Evolutionary conservation across 1,140 invertebrate genomes (phyloP).

Genomic region (Eurosta solidaginis): DNA sequence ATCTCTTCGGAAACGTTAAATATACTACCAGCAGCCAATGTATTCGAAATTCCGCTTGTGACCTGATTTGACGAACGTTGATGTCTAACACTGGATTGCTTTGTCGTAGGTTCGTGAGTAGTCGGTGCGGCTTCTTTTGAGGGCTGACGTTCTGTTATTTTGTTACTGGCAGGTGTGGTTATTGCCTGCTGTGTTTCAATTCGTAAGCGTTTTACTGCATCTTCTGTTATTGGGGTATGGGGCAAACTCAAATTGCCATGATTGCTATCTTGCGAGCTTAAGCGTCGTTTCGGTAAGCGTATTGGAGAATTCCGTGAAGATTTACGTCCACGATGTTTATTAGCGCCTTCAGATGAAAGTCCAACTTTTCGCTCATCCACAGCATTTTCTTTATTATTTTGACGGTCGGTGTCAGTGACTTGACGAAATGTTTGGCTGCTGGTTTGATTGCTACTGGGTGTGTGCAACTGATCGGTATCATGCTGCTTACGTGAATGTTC

Average conservation of each 20-base stretch:
- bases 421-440: too few relatives aligned
- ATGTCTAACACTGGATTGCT: conserved; percentile 10
- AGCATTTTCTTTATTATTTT: conserved; percentile 56
- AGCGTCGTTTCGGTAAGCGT: conserved; percentile 71
- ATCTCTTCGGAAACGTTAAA: not conserved
- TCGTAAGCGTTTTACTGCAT: conserved; percentile 75
- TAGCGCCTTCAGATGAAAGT: conserved; percentile 2
- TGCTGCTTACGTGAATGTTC: conserved; percentile 32
- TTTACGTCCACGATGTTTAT: conserved; percentile 48
- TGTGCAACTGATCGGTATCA: not conserved
- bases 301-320: conserved; percentile 65
- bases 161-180: conserved; percentile 51
- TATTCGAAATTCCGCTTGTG: not conserved
- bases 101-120: not conserved
- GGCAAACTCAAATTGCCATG: conserved; percentile 61
- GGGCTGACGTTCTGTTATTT: conserved; percentile 68
- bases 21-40: too few relatives aligned
- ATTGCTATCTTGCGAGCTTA: conserved; percentile 76
- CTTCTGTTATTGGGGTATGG: conserved; percentile 49
- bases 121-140: conserved; percentile 68
- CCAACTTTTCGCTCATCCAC: not conserved
- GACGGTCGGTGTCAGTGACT: conserved; percentile 38
- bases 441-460: not conserved
- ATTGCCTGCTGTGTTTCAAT: conserved; percentile 56
- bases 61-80: not conserved